A percentile compares a stretch with the other conserved stretches of the same genome.
Evolutionary conservation across 2,113 vertebrate species (phyloP).

Genomic region (Antechinus flavipes): DNA sequence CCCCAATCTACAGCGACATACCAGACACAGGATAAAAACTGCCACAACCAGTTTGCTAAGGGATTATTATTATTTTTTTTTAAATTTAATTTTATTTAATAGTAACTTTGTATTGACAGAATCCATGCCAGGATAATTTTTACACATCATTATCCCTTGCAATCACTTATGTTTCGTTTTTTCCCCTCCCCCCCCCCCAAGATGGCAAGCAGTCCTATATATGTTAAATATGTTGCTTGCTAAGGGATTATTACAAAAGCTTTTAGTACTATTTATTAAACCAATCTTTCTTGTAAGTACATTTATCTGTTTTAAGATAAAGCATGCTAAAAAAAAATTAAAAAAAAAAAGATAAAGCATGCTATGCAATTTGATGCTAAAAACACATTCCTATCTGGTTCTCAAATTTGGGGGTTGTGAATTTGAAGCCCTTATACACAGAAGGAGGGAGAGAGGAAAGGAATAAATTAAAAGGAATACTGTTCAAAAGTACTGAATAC

Average conservation of each 20-base stretch:
- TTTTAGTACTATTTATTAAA: neutral
- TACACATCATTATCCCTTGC: no score
- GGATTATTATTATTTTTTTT: no score
- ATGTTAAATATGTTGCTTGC: no score
- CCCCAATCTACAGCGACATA: constrained; percentile 1
- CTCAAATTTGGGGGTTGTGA: neutral
- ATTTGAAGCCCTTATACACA: neutral
- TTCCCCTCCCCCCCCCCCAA: no score
- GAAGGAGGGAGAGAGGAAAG: neutral
- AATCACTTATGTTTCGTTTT: no score
- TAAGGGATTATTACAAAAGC: constrained; percentile 9
- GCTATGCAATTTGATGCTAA: constrained; percentile 6
- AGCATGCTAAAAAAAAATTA: neutral
- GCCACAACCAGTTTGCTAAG: neutral
- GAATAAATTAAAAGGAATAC: constrained; percentile 1
- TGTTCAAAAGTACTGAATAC: neutral
- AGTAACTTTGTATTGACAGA: no score
- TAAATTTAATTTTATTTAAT: no score
- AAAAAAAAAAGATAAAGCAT: constrained; percentile 14
- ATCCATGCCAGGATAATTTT: no score
- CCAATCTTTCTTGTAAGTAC: neutral
- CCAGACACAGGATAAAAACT: constrained; percentile 8
- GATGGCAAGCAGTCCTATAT: no score
- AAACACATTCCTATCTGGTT: constrained; percentile 22
- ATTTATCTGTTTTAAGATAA: constrained; percentile 13